Evolutionary conservation across 2,797 vertebrate species (phyloP), one percentile per base, ranked within the genome.

Genomic region (Paguma larvata): DNA sequence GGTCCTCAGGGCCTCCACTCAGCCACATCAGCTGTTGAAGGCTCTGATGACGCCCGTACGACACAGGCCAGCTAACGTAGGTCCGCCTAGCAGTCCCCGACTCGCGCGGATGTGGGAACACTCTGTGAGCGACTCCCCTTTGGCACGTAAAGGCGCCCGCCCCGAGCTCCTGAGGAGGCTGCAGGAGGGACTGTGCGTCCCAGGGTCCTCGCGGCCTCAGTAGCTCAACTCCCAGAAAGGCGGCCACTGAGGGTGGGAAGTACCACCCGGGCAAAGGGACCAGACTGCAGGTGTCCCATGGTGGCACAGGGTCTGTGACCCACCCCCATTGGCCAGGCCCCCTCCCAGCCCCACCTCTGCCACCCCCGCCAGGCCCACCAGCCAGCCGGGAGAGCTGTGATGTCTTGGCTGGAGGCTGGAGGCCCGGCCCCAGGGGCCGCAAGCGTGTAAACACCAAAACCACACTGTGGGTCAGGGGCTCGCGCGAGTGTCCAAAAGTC

Each of bases 101-200:
- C 84, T 83, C 7, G 0, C 1, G 5, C 13, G 16, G 65, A 85
- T 25, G 6, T 23, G 11, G 32, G 30, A 46, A 27, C 15, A 1
- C 32, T 68, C 89, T 27, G 38, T 5, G 70, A 56, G 34, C 25
- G 30, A n/a, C 46, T 6, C 62, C 15, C n/a, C 12, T 46, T 4
- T 0, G 32, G 6, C 78, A 34, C 21, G 34, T 0, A 27, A 5
- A 68, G 12, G 12, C 38, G 6, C 38, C 21, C 4, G 25, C 14
- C 44, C 72, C 23, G 10, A 75, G 72, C 72, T 46, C 72, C 27
- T 30, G 4, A 15, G 38, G 44, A 32, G 34, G 34, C 38, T 4
- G 2, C 15, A 14, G 2, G 8, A 59, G 38, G 27, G 51, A n/a
- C 78, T 27, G 8, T 44, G 46, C 21, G 32, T 70, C 75, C 59